Evolutionary conservation across 2,797 vertebrate species (phyloP), one percentile per base, ranked within the genome.

Genomic region (Chelmon rostratus): DNA sequence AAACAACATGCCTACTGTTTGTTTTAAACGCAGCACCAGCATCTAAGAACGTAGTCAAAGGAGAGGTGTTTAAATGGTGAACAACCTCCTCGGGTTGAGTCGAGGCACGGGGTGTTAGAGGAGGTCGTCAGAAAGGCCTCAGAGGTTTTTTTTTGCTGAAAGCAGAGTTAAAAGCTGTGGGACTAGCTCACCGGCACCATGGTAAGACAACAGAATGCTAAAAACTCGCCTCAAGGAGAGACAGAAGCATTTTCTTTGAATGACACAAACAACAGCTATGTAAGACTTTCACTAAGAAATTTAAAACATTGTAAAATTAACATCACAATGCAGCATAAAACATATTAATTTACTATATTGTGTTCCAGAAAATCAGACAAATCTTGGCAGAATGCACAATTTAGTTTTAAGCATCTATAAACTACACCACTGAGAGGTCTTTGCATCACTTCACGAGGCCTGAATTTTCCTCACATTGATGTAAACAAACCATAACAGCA

Each of bases 401-500:
- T 84, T 78, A 73, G 56, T 53, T 79, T 71, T 49, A 50, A 86
- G 61, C 53, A 52, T 76, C 35, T 31, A 77, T 68, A 80, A 83
- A 85, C 28, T 23, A 18, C 61, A 68, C 65, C 71, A 61, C 66
- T 73, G 53, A 73, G 42, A 53, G 49, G 71, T 69, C 67, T 88
- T 76, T 83, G 61, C 65, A 78, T 88, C 76, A 65, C 75, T 81
- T 76, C 63, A 68, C 46, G 82, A 46, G 53, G 58, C 76, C 88
- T 81, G 67, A 62, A 78, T 82, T 73, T 76, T 78, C 75, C 73
- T 79, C 78, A 72, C 79, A 70, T 73, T 19, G 49, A 87, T 73
- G 85, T 88, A 89, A 91, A 92, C 88, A 93, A 85, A 88, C 88
- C 79, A 69, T 77, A 86, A 81, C 78, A 72, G 85, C 85, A 84